Evolutionary conservation across 2,797 vertebrate genomes (phyloP).

Genomic region (Psittacula derbiana): DNA sequence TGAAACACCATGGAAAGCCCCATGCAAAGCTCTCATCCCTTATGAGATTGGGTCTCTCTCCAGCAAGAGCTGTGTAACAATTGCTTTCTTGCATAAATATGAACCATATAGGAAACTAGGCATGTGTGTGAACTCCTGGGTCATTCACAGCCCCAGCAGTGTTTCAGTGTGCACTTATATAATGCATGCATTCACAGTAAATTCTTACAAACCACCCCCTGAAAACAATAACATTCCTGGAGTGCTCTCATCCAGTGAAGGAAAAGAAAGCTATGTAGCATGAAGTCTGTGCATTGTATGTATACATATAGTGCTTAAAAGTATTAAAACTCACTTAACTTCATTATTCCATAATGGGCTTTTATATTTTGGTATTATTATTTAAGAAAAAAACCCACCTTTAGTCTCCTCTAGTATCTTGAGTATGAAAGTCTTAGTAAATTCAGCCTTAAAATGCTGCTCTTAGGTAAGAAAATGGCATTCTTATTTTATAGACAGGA

Average conservation of each 20-base stretch:
- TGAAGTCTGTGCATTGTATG: background rate
- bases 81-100: slow-evolving; percentile 22
- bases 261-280: background rate
- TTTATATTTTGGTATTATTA: background rate
- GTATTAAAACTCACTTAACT: background rate
- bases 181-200: slow-evolving; percentile 30
- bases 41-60: background rate
- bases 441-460: background rate
- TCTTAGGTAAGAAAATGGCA: background rate
- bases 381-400: background rate
- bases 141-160: slow-evolving; percentile 5
- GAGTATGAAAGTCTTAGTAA: background rate
- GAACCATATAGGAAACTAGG: slow-evolving; percentile 29
- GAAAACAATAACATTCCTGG: slow-evolving; percentile 47
- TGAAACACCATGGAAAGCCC: background rate
- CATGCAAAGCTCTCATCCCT: background rate
- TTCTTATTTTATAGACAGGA: background rate
- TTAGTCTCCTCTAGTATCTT: background rate
- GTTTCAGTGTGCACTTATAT: background rate
- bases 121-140: slow-evolving; percentile 22
- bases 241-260: slow-evolving; percentile 10
- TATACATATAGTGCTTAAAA: background rate
- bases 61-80: background rate
- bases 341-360: background rate
- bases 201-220: slow-evolving; percentile 4